Evolutionary conservation across 2,113 vertebrate species (phyloP), one percentile per base, ranked within the genome.

Genomic region (Lepidothrix coronata): DNA sequence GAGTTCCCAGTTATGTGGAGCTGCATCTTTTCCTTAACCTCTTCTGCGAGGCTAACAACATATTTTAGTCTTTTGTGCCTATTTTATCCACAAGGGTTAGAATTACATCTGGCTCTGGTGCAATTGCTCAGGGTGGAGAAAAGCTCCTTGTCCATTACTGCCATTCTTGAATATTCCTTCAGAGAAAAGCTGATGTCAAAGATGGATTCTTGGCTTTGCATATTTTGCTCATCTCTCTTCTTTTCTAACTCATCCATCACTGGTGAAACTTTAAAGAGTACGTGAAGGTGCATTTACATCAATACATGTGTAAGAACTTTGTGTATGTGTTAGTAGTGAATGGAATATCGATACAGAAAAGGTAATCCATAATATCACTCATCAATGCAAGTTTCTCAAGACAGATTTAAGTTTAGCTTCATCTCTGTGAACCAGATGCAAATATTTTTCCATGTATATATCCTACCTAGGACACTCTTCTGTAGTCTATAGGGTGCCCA

Each of bases 401-500:
- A 55, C 21, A 28, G 37, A 12, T 88, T 91, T 41, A 79, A 62
- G 48, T 77, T 74, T 62, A 16, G 1, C 48, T 85, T 85, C 4
- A 25, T 66, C 85, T 51, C 54, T 83, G 4, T 55, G 74, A 85
- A 70, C 18, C 8, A 73, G 43, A 88, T 70, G 48, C 79, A 93
- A 94, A 67, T 66, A 70, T 46, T 91, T 92, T 96, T 84, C 65
- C 76, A 18, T 61, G 6, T 70, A 18, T 84, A 37, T 85, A 49
- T 59, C 59, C 61, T 65, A 71, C 70, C 70, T 78, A 87, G 80
- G 61, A 87, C 49, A 65, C 23, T 63, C 24, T 92, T 91, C 67
- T 93, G 48, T 76, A 65, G 85, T 83, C 91, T 92, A 79, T 79
- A 89, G 49, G 27, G 61, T 88, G 83, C 96, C 73, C 77, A 76